These are phyloP conservation scores for Gambelia wislizenii DNA, from an alignment of 2,797 vertebrate genomes.

Conservation along the genomic window DNA sequence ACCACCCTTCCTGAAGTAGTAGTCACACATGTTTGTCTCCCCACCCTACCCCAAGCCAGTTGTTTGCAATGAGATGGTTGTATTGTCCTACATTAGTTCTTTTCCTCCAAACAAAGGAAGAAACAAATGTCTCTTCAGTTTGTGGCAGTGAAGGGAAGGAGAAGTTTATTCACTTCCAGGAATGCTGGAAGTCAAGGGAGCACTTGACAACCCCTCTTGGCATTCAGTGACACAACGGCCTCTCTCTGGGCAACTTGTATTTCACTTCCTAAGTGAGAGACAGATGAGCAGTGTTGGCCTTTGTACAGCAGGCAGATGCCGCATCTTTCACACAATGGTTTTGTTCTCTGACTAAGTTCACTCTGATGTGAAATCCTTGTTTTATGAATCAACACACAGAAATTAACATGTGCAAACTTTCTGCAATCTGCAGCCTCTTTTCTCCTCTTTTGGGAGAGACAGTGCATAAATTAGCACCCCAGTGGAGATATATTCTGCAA, in stretches of 20 bases:
- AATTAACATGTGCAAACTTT: no score
- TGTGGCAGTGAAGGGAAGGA: slow-evolving; percentile 45
- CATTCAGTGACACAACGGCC: slow-evolving; percentile 13
- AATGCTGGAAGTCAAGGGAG: slow-evolving; percentile 39
- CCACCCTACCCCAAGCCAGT: slow-evolving; percentile 20
- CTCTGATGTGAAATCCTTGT: not conserved
- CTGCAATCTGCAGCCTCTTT: no score
- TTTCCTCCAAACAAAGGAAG: slow-evolving; percentile 31
- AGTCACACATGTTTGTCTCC: slow-evolving; percentile 21
- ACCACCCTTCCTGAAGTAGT: slow-evolving; percentile 3
- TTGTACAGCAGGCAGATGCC: not conserved
- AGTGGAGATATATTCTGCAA: no score
- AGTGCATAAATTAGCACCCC: no score
- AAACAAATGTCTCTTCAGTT: not conserved
- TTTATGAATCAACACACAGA: not conserved
- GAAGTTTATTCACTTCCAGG: slow-evolving; percentile 63
- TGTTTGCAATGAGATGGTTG: fast-evolving
- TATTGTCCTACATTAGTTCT: slow-evolving; percentile 20
- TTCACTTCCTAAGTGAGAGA: not conserved
- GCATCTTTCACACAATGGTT: not conserved
- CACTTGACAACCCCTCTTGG: slow-evolving; percentile 45
- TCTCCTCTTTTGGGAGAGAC: no score
- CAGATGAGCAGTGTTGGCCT: fast-evolving
- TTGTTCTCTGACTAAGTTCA: not conserved
- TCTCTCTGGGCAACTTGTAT: slow-evolving; percentile 9